Evolutionary conservation across 2,888 invertebrate species (phyloP).

Genomic region (Eupithecia centaureata): DNA sequence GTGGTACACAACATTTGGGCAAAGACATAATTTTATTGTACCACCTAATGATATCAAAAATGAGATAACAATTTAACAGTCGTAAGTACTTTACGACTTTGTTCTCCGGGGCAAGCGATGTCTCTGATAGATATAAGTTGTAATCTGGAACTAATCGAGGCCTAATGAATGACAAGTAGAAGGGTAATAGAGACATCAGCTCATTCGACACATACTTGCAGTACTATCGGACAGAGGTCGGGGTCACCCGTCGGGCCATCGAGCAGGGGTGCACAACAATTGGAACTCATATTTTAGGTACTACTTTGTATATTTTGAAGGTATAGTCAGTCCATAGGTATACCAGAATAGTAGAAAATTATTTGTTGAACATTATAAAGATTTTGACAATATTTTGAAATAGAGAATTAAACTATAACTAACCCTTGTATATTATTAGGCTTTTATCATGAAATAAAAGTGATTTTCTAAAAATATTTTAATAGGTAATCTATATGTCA

Average conservation of each 20-base stretch:
- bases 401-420: too few relatives aligned
- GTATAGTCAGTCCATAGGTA: not conserved
- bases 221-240: constrained; percentile 3
- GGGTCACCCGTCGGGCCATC: constrained; percentile 8
- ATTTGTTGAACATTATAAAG: too few relatives aligned
- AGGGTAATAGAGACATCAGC: not conserved
- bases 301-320: not conserved
- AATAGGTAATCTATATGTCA: not conserved
- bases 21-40: too few relatives aligned
- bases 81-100: too few relatives aligned
- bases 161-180: not conserved
- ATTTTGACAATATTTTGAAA: too few relatives aligned
- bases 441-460: not conserved
- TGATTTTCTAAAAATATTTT: not conserved
- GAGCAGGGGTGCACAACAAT: not conserved
- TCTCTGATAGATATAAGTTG: not conserved
- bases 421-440: too few relatives aligned
- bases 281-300: not conserved
- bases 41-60: too few relatives aligned
- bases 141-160: not conserved
- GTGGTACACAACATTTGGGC: too few relatives aligned
- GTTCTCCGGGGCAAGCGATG: too few relatives aligned
- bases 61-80: too few relatives aligned
- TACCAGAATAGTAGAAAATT: not conserved
- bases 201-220: constrained; percentile 10